Evolutionary conservation across 1,140 invertebrate genomes (phyloP).

Genomic region (Octopus bimaculoides): DNA sequence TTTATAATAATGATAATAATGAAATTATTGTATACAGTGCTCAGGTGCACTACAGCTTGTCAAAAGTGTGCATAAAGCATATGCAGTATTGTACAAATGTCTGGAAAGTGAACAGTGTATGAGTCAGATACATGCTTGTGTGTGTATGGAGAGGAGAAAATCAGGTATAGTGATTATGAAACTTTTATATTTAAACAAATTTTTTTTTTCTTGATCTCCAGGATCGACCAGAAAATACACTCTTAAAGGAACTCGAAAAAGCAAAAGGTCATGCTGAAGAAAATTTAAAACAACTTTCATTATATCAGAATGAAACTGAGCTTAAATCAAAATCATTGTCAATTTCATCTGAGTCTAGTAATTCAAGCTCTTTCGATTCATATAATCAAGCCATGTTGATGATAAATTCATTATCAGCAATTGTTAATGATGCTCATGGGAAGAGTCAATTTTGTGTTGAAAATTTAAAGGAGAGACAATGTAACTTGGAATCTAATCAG

Average conservation of each 20-base stretch:
- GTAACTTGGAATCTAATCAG: neutral
- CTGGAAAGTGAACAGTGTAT: too few relatives aligned
- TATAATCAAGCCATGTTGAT: neutral
- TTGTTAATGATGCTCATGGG: neutral
- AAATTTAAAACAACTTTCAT: neutral
- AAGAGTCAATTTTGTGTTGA: neutral
- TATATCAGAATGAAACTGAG: neutral
- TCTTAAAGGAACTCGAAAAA: neutral
- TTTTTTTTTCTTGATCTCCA: constrained; percentile 24
- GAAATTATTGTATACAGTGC: neutral
- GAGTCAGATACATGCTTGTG: neutral
- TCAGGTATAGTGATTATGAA: neutral
- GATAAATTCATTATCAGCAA: neutral
- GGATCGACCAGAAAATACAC: constrained; percentile 3
- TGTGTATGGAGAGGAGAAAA: neutral
- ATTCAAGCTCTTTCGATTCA: neutral
- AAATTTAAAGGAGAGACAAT: neutral
- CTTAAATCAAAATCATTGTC: neutral
- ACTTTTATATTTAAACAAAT: neutral
- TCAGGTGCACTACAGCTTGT: neutral
- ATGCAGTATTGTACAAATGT: too few relatives aligned
- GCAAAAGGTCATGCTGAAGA: neutral
- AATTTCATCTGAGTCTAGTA: neutral
- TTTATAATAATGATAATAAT: neutral
- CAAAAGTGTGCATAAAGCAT: too few relatives aligned